phyloP scores from a whole-genome alignment of 2,888 invertebrate genomes.

The Eumacrocentrus americanus region DNA sequence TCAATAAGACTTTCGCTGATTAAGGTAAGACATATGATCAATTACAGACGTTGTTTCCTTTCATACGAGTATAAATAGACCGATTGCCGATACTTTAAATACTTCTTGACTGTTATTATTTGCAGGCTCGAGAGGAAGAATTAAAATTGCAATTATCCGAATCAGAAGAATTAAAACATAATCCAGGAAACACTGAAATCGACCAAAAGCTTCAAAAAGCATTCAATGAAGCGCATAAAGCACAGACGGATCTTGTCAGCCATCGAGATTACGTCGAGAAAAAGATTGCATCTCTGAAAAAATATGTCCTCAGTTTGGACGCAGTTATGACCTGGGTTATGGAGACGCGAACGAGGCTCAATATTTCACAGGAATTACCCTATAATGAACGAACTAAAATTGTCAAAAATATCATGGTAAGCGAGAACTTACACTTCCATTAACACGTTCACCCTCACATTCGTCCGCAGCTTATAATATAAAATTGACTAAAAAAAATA shows the following conservation, averaged over 20 bases:
- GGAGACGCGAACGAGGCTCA: constrained; percentile 63
- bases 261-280: constrained; percentile 67
- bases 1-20: constrained; percentile 70
- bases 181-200: constrained; percentile 47
- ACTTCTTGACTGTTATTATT: constrained; percentile 31
- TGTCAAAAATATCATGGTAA: constrained; percentile 62
- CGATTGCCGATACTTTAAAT: constrained; percentile 24
- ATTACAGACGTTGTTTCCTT: neutral
- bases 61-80: too few species aligned
- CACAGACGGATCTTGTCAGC: constrained; percentile 61
- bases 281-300: constrained; percentile 66
- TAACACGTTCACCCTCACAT: too few species aligned
- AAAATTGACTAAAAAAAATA: too few species aligned
- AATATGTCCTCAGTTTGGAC: constrained; percentile 66
- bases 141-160: constrained; percentile 63
- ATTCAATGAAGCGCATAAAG: constrained; percentile 53
- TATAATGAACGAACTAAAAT: constrained; percentile 59
- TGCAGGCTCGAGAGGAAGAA: constrained; percentile 69
- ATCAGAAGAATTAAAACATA: constrained; percentile 61
- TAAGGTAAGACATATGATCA: constrained; percentile 62
- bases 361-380: constrained; percentile 61
- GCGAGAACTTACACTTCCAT: constrained; percentile 27
- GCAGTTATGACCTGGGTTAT: constrained; percentile 66
- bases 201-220: constrained; percentile 60
- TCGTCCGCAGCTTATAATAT: too few species aligned